Conservation (phyloP, 2,113 vertebrate species). For the Reinhardtius hippoglossoides region DNA sequence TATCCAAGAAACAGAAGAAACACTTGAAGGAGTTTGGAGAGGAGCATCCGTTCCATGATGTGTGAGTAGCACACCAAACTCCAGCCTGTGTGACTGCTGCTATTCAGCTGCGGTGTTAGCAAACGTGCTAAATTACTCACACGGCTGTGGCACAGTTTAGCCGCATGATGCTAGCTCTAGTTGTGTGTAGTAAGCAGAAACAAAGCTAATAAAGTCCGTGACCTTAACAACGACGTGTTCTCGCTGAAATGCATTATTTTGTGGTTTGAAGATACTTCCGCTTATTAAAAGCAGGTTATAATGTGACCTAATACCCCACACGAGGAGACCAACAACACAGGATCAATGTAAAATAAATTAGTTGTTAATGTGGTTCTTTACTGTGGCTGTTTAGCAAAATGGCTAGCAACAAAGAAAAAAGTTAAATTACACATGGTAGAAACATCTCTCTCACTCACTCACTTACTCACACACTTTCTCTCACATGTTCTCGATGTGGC, state of each 20-base stretch:
- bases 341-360: not conserved
- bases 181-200: not conserved
- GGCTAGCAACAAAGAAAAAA: not conserved
- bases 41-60: conserved; percentile 91
- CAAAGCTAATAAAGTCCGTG: not conserved
- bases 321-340: not conserved
- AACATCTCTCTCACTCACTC: too few relatives aligned
- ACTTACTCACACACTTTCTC: too few relatives aligned
- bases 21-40: conserved; percentile 94
- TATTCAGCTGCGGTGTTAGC: conserved; percentile 2
- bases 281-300: not conserved
- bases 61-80: conserved; percentile 71
- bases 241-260: too few relatives aligned
- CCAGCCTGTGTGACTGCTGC: too few relatives aligned
- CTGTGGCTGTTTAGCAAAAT: not conserved
- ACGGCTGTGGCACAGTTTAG: not conserved
- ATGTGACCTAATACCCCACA: not conserved
- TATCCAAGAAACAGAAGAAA: conserved; percentile 92
- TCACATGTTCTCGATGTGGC: not conserved
- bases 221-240: not conserved
- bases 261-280: not conserved
- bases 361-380: not conserved
- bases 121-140: conserved; percentile 8
- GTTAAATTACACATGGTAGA: not conserved
- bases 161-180: not conserved